Conservation (phyloP, 2,888 invertebrate genomes). For the Eilema depressum region DNA sequence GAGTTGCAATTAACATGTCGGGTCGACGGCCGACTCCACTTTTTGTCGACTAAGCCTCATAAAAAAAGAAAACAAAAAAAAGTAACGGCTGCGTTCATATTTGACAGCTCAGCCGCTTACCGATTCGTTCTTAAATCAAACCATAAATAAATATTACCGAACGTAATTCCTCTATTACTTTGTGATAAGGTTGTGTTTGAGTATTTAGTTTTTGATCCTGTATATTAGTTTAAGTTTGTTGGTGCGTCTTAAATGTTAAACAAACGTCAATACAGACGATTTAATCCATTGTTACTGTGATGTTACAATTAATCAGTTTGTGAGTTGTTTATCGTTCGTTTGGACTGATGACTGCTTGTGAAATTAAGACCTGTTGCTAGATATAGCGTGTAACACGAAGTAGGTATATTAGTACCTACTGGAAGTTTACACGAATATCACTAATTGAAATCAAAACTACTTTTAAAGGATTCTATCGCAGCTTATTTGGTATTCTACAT, state of each 20-base stretch:
- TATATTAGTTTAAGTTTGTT: constrained; percentile 51
- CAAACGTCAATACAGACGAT: constrained; percentile 59
- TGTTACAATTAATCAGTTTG: constrained; percentile 59
- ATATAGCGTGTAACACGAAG: not conserved
- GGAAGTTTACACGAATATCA: not conserved
- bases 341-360: constrained; percentile 50
- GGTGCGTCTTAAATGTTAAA: constrained; percentile 57
- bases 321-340: constrained; percentile 53
- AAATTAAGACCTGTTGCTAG: constrained; percentile 26
- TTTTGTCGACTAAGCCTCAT: constrained; percentile 62
- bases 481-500: no score
- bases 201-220: constrained; percentile 27
- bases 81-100: constrained; percentile 50
- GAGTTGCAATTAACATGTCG: constrained; percentile 83
- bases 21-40: constrained; percentile 68
- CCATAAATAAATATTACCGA: constrained; percentile 45
- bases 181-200: constrained; percentile 55
- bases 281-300: constrained; percentile 60
- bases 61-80: constrained; percentile 49
- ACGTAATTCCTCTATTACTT: constrained; percentile 44
- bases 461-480: no score
- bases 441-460: not conserved
- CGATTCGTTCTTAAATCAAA: constrained; percentile 52
- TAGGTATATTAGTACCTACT: not conserved
- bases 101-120: constrained; percentile 59